These are phyloP conservation scores for Melinopterus prodromus DNA, from an alignment of 2,888 invertebrate species.

Conservation along the genomic window DNA sequence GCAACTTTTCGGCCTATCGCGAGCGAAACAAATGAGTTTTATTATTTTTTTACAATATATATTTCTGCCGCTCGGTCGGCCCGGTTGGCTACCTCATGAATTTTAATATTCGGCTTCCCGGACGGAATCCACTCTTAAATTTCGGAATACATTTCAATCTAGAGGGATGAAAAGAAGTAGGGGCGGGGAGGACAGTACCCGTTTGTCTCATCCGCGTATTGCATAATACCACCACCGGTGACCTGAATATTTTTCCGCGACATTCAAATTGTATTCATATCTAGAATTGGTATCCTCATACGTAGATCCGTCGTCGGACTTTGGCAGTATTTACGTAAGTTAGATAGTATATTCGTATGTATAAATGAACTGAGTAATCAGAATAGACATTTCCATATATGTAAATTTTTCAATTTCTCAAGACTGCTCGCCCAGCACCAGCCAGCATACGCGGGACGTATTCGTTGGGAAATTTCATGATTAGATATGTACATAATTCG, in stretches of 20 bases:
- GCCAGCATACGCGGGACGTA: conserved; percentile 5
- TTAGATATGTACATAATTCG: conserved; percentile 34
- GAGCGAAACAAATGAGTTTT: not conserved
- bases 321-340: conserved; percentile 28
- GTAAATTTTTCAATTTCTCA: conserved; percentile 39
- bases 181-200: not conserved
- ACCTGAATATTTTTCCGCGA: conserved; percentile 28
- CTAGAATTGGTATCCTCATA: conserved; percentile 21
- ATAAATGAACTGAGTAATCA: conserved; percentile 36
- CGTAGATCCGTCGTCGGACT: conserved; percentile 14
- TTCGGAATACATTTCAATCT: conserved; percentile 25
- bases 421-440: conserved; percentile 12
- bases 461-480: conserved; percentile 26
- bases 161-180: not conserved
- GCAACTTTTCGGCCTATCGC: not conserved
- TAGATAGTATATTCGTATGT: conserved; percentile 13
- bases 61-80: not conserved
- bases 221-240: conserved; percentile 23
- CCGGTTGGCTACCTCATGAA: conserved; percentile 11
- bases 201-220: not conserved
- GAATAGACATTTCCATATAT: conserved; percentile 36
- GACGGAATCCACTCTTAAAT: conserved; percentile 13
- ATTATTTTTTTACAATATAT: conserved; percentile 4
- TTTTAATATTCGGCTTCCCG: conserved; percentile 22
- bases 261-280: conserved; percentile 36